Percentiles rank a stretch among this genome's conserved stretches.
Conservation (phyloP, 2,113 vertebrate species). For the Ursus arctos region DNA sequence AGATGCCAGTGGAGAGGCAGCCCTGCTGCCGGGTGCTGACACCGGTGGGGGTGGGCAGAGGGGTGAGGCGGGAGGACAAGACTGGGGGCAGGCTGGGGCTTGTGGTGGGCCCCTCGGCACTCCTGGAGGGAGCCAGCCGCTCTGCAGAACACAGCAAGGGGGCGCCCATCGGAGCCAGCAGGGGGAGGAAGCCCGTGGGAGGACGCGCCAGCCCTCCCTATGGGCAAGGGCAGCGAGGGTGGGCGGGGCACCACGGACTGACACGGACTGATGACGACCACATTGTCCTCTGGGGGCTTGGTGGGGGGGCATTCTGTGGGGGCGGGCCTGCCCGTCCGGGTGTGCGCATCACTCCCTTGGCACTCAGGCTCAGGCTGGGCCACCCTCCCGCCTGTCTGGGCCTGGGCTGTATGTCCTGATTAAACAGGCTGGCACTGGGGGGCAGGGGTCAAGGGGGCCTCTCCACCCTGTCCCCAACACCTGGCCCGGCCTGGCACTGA, state of each 20-base stretch:
- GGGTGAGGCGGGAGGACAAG: neutral
- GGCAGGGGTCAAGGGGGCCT: too few species aligned
- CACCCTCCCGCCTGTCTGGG: neutral
- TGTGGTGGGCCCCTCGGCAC: neutral
- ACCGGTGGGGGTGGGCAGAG: neutral
- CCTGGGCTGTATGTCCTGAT: neutral
- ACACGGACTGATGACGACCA: rapidly evolving
- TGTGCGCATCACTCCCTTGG: rapidly evolving
- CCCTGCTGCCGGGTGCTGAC: neutral
- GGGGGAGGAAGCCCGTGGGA: neutral
- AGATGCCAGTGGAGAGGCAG: neutral
- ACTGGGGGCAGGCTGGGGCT: slow-evolving; percentile 21
- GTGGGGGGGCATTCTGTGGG: neutral
- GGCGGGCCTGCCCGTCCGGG: rapidly evolving
- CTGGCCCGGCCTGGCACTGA: neutral
- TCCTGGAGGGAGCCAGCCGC: rapidly evolving
- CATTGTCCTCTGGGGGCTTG: neutral
- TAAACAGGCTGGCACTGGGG: neutral
- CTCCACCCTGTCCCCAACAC: rapidly evolving
- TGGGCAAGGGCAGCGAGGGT: rapidly evolving
- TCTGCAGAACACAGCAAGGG: rapidly evolving
- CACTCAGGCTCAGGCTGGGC: neutral
- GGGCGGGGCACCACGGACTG: rapidly evolving
- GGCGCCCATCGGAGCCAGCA: neutral
- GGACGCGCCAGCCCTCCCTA: rapidly evolving